Conservation (phyloP, 2,888 invertebrate genomes). For the Heteromurus nitidus region DNA sequence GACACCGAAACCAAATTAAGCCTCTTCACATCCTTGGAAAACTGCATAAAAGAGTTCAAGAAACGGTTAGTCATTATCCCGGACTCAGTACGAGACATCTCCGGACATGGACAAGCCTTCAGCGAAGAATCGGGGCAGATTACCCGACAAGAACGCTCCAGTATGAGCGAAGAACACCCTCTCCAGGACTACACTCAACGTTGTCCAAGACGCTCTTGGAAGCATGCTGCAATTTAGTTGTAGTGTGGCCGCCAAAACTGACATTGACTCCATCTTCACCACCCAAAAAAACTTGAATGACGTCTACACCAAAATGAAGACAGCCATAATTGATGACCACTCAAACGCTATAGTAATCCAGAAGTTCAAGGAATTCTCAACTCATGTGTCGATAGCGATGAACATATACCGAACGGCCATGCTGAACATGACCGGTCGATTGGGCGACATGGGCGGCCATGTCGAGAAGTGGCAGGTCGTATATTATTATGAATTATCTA, state of each 20-base stretch:
- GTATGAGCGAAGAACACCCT: background rate
- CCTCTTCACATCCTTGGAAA: background rate
- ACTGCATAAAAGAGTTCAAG: background rate
- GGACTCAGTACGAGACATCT: background rate
- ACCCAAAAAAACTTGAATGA: background rate
- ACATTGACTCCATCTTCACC: constrained; percentile 23
- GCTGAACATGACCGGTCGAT: background rate
- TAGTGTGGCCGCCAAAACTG: background rate
- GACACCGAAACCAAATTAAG: background rate
- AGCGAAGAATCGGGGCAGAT: background rate
- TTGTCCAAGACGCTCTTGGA: background rate
- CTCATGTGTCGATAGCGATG: background rate
- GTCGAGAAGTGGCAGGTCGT: too few relatives aligned
- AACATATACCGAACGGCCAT: background rate
- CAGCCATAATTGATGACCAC: constrained; percentile 7
- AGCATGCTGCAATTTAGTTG: background rate
- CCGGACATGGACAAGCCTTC: background rate
- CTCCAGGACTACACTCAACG: background rate
- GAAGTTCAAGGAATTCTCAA: constrained; percentile 15
- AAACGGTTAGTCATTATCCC: background rate
- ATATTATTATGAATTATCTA: too few relatives aligned
- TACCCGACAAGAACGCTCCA: background rate
- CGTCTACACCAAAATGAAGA: constrained; percentile 6
- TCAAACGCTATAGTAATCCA: background rate
- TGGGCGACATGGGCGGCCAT: too few relatives aligned